phyloP scores from a whole-genome alignment of 2,797 vertebrate genomes.

The Bradypodion ventrale region DNA sequence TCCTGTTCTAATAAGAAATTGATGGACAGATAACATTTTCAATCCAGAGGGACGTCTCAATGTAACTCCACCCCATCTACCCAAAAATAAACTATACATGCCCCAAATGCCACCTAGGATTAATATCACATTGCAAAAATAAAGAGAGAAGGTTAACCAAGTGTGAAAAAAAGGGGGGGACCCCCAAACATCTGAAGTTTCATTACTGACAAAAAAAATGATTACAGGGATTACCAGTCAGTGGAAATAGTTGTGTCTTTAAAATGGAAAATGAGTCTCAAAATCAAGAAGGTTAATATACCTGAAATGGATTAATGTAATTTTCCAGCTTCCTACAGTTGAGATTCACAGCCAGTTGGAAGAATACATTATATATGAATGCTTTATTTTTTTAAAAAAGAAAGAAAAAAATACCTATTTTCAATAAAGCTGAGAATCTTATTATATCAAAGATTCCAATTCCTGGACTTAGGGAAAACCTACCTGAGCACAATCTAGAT shows the following conservation, averaged over 20 bases:
- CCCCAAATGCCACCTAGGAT: not conserved
- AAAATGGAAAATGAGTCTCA: constrained; percentile 32
- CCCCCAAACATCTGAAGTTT: constrained; percentile 21
- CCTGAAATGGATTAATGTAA: constrained; percentile 31
- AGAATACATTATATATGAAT: constrained; percentile 38
- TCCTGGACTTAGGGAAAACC: not conserved
- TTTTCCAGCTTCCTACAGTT: constrained; percentile 41
- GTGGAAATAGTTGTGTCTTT: constrained; percentile 19
- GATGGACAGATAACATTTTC: not conserved
- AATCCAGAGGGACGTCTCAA: constrained; percentile 3
- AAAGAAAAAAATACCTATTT: not conserved
- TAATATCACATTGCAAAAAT: not conserved
- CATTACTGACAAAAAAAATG: constrained; percentile 37
- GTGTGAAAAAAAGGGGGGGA: not conserved
- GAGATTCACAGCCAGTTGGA: constrained; percentile 37
- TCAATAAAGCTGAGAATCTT: not conserved
- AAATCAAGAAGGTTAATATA: constrained; percentile 41
- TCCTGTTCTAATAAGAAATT: not conserved
- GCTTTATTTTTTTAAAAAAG: not conserved
- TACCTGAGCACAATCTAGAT: not conserved
- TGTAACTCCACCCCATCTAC: not conserved
- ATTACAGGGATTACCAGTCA: constrained; percentile 18
- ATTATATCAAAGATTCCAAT: not conserved
- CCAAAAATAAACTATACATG: not conserved
- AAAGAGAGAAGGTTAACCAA: constrained; percentile 1